Base-by-base conservation (phyloP, 2,113 vertebrate species). In the Indicator maculatus region DNA sequence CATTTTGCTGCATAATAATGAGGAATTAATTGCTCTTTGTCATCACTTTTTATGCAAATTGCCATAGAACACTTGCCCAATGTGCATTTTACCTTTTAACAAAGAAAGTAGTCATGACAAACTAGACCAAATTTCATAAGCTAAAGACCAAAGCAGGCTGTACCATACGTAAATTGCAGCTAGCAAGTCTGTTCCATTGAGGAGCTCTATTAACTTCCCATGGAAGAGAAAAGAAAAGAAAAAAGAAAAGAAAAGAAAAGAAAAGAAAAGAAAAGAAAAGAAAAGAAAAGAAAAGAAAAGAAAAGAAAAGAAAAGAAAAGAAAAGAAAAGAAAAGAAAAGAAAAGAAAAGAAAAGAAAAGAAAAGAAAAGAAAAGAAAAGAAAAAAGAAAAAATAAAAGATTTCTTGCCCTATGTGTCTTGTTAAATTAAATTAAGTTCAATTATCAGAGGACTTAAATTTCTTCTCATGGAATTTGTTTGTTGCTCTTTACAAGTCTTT, bases 1-100 rank as follows among this genome's bases (percentile, higher is more conserved):
- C 96, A 97, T 98, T 98, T 97, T 92, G 58, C 96, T 97, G 97
- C 96, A 98, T 98, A 98, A 96, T 98, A 97, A 98, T 97, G 96
- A 97, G 96, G 93, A 97, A 97, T 97, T 98, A 98, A 98, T 97
- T 98, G 97, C 95, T 98, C 97, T 97, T 98, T 98, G 96, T 98
- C 97, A 98, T 98, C 96, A 97, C 95, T 98, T 98, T 98, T 97
- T 98, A 98, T 98, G 97, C 97, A 97, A 98, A 98, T 97, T 97
- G 94, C 97, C 93, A 95, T 52, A 58, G 85, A 97, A 95, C 94
- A 95, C 97, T 98, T 97, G 96, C 94, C 97, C 97, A 97, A 97
- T 97, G 95, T 96, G 95, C 96, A 96, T 98, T 98, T 97, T 96
- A 97, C 95, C 95, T 97, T 98, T 97, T 96, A 98, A 98, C 97